Evolutionary conservation across 30 jellyfish, hydroid and myxozoan species (phyloP).

Genomic region (Euphysa ruthae): DNA sequence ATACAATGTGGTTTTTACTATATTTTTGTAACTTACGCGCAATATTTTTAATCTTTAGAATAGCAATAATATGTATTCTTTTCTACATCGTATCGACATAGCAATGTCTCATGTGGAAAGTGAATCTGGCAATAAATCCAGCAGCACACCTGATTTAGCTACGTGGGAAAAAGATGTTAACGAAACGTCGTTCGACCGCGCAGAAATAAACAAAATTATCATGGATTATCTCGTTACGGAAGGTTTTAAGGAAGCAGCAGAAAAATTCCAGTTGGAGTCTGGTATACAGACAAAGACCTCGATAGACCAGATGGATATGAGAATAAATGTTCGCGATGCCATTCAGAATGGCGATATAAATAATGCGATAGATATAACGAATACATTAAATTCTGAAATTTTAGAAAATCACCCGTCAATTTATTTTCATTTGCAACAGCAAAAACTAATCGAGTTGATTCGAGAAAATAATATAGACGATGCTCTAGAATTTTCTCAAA

Average conservation of each 20-base stretch:
- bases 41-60: not conserved
- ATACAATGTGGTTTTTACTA: too few relatives aligned
- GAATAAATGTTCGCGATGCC: conserved; percentile 74
- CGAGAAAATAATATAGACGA: conserved; percentile 64
- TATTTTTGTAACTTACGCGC: not conserved
- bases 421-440: conserved; percentile 90
- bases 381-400: conserved; percentile 70
- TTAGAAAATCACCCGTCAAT: conserved; percentile 64
- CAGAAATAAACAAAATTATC: conserved; percentile 75
- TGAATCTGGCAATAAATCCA: not conserved
- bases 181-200: conserved; percentile 47
- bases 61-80: conserved; percentile 15
- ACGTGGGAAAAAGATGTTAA: conserved; percentile 62
- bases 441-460: conserved; percentile 70
- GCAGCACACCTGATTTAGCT: too few relatives aligned
- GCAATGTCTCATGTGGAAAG: not conserved
- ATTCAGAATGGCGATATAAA: conserved; percentile 73
- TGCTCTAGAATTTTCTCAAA: conserved; percentile 82
- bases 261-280: conserved; percentile 73
- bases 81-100: conserved; percentile 10
- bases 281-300: conserved; percentile 76
- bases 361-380: conserved; percentile 71
- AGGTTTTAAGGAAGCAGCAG: conserved; percentile 99
- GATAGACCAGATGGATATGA: conserved; percentile 65
- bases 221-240: conserved; percentile 83